Percentiles rank a stretch among this genome's conserved stretches.
These are phyloP conservation scores for Chamaetylas fuelleborni DNA, from an alignment of 2,113 vertebrate species.

Conservation along the genomic window DNA sequence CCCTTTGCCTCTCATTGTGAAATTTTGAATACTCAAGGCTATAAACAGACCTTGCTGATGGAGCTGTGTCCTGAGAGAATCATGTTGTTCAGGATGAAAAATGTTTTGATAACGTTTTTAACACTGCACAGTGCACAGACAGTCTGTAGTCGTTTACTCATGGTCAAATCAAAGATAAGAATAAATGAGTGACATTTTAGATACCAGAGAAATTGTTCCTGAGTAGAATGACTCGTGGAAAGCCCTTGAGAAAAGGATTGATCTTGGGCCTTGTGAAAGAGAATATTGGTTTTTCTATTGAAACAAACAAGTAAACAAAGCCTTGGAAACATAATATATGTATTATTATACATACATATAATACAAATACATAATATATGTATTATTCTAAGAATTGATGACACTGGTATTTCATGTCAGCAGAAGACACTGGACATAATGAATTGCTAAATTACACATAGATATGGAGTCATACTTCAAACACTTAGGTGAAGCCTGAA, in stretches of 20 bases:
- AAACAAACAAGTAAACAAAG: neutral
- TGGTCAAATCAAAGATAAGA: neutral
- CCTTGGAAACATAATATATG: neutral
- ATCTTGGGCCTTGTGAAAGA: neutral
- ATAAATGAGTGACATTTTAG: neutral
- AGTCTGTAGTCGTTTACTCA: neutral
- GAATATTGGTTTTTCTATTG: neutral
- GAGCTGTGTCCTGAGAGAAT: neutral
- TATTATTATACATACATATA: too few relatives aligned
- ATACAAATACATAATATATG: neutral
- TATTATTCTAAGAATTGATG: neutral
- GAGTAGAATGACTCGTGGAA: neutral
- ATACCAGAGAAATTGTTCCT: neutral
- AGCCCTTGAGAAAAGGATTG: neutral
- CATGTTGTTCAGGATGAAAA: neutral
- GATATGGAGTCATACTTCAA: neutral
- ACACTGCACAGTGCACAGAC: neutral
- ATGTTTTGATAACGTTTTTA: neutral
- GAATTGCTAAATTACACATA: neutral
- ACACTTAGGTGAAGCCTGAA: neutral
- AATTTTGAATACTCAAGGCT: neutral
- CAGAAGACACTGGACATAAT: neutral
- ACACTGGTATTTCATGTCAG: neutral
- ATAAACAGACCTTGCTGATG: neutral
- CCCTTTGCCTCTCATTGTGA: neutral